Base-by-base conservation (phyloP, 1,140 invertebrate genomes). In the Diprion similis region DNA sequence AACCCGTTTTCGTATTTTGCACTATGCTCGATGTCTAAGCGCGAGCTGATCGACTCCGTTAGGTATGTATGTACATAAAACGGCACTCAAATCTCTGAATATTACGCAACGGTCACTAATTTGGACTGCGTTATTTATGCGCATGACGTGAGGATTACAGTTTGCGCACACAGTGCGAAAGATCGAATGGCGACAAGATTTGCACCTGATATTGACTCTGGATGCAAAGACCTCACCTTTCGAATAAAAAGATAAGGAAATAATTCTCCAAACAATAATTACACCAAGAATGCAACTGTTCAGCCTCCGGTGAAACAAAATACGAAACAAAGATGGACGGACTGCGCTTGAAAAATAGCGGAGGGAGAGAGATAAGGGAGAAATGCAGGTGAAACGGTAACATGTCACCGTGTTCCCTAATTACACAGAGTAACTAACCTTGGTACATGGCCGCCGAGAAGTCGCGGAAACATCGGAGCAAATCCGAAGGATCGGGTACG, bases 351-450 rank as follows among this genome's bases (percentile, higher is more conserved):
- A 37, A 6, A 37, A 37, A 37, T 37, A 6, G 24, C 24, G 6
- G 24, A 37, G 24, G 6, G 24, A 37, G 59, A 64, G 17, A 15
- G 17, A 64, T 37, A 37, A 37, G 24, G 24, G 24, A 37, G 24
- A 37, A 37, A 37, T 37, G 6, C 51, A 76, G 67, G 74, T 37
- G 71, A 73, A 83, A 82, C 81, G 81, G 81, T 83, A 83, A 82
- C 82, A 83, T 83, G 81, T 82, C 81, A 82, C 82, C 82, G 24
- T 37, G 79, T 83, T 83, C 66, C 81, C 80, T 83, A 83, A 83
- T 83, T 83, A 81, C 78, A 68, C 19, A 74, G 69, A 79, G 78
- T 81, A 81, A 81, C 80, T 78, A 82, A 73, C 77, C 76, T 72
- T 68, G 47, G 45, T 37, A 6, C 24, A 37, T 47, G 70, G 51